Evolutionary conservation across 2,888 invertebrate species (phyloP).

Genomic region (Limnephilus auricula): DNA sequence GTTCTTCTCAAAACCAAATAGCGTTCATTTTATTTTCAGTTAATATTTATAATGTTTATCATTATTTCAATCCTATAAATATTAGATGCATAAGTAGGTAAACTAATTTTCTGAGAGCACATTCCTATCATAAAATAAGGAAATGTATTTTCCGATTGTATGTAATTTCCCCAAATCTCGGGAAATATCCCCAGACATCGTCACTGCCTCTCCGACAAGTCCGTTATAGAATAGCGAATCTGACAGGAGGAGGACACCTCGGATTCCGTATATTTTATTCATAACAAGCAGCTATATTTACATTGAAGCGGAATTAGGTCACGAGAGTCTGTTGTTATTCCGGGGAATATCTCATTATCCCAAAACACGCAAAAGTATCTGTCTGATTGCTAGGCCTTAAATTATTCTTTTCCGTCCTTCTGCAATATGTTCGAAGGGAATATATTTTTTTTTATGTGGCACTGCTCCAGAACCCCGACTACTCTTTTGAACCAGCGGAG

Average conservation of each 20-base stretch:
- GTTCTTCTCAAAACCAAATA: no score
- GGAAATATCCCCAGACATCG: not conserved
- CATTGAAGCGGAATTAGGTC: constrained; percentile 46
- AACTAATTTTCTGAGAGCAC: no score
- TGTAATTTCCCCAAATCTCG: not conserved
- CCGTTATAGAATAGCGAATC: constrained; percentile 61
- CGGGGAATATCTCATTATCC: not conserved
- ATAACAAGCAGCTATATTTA: constrained; percentile 59
- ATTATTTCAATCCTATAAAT: no score
- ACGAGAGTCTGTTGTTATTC: constrained; percentile 21
- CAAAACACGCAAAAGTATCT: not conserved
- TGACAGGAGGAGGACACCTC: constrained; percentile 40
- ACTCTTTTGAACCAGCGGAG: no score
- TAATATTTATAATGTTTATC: no score
- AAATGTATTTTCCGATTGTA: no score
- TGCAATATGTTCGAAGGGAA: no score
- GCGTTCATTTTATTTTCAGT: no score
- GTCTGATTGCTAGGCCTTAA: not conserved
- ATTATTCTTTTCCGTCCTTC: not conserved
- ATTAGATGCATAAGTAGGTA: no score
- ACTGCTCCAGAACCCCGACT: no score
- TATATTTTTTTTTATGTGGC: no score
- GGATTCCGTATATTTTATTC: constrained; percentile 60
- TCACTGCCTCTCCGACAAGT: constrained; percentile 15
- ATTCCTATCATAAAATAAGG: not conserved